Evolutionary conservation across 2,113 vertebrate genomes (phyloP).

Genomic region (Pavo muticus): DNA sequence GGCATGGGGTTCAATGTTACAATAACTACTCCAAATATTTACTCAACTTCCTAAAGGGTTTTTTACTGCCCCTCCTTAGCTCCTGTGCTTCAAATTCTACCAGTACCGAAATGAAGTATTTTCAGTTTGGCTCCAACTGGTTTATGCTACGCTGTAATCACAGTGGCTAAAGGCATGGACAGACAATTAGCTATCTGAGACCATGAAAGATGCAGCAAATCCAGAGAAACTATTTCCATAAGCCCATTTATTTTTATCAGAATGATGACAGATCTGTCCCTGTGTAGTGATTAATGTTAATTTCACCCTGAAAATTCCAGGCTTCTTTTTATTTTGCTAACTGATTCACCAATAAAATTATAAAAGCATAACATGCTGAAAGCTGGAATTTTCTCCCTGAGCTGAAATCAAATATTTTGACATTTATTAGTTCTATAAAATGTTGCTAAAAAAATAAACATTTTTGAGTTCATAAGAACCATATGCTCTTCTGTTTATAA

Average conservation of each 20-base stretch:
- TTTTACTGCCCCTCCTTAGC: slow-evolving; percentile 17
- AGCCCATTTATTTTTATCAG: neutral
- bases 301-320: slow-evolving; percentile 37
- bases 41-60: neutral
- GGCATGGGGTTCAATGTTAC: neutral
- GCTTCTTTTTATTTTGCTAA: slow-evolving; percentile 46
- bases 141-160: slow-evolving; percentile 7
- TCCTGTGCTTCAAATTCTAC: neutral
- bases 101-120: neutral
- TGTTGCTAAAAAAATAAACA: slow-evolving; percentile 69
- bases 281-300: neutral
- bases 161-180: neutral
- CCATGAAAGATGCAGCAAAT: slow-evolving; percentile 5
- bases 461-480: slow-evolving; percentile 68
- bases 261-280: slow-evolving; percentile 4
- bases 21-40: slow-evolving; percentile 43
- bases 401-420: slow-evolving; percentile 70
- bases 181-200: neutral
- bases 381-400: slow-evolving; percentile 54
- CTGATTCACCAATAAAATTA: slow-evolving; percentile 41
- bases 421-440: slow-evolving; percentile 72
- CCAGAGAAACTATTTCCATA: neutral
- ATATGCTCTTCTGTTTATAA: slow-evolving; percentile 63
- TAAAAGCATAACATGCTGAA: slow-evolving; percentile 60
- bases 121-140: neutral